These are phyloP conservation scores for Melolontha melolontha DNA, from an alignment of 2,888 invertebrate species.

Conservation along the genomic window DNA sequence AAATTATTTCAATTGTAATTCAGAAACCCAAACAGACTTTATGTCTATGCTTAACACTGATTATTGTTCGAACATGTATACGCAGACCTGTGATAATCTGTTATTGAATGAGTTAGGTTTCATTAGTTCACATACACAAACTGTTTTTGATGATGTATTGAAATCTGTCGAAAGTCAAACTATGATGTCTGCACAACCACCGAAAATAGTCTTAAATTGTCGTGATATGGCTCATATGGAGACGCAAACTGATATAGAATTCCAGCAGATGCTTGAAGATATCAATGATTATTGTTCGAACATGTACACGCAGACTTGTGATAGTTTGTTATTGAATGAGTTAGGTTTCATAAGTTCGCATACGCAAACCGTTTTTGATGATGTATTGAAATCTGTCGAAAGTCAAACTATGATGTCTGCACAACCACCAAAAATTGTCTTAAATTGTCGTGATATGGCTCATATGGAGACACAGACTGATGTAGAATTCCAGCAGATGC, in stretches of 20 bases:
- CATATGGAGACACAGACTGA: slow-evolving; percentile 71
- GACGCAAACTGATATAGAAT: slow-evolving; percentile 68
- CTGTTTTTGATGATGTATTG: slow-evolving; percentile 68
- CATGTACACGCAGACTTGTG: slow-evolving; percentile 67
- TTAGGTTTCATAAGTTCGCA: slow-evolving; percentile 73
- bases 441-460: slow-evolving; percentile 60
- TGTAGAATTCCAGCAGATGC: slow-evolving; percentile 61
- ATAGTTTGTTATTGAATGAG: slow-evolving; percentile 68
- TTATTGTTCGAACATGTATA: slow-evolving; percentile 61
- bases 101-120: slow-evolving; percentile 69
- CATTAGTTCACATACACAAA: slow-evolving; percentile 75
- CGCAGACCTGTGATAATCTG: slow-evolving; percentile 69
- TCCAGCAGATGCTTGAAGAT: slow-evolving; percentile 62
- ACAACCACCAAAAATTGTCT: slow-evolving; percentile 47
- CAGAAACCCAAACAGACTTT: slow-evolving; percentile 73
- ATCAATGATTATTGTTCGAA: slow-evolving; percentile 60
- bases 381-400: slow-evolving; percentile 70
- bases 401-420: slow-evolving; percentile 68
- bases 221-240: slow-evolving; percentile 67
- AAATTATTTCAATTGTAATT: slow-evolving; percentile 67
- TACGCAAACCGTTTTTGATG: slow-evolving; percentile 73
- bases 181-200: slow-evolving; percentile 56
- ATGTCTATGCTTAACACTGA: slow-evolving; percentile 61
- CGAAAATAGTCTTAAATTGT: slow-evolving; percentile 48
- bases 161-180: slow-evolving; percentile 74